phyloP scores from a whole-genome alignment of 2,888 invertebrate genomes.

The Sabatieria punctata region DNA sequence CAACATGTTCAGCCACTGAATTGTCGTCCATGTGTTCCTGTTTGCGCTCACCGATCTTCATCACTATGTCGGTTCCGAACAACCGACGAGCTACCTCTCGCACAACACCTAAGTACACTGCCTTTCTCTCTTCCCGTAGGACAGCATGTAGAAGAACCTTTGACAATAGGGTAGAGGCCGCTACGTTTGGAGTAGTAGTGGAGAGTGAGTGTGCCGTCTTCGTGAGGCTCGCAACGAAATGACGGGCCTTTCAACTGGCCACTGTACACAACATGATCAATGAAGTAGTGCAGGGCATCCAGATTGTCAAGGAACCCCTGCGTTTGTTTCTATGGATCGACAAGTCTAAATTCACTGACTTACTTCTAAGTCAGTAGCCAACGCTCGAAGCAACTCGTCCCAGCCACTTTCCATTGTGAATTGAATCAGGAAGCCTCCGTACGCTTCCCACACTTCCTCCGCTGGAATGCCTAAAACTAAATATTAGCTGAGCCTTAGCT shows the following conservation, averaged over 20 bases:
- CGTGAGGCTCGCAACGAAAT: constrained; percentile 70
- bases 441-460: constrained; percentile 30
- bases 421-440: constrained; percentile 26
- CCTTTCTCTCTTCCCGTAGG: too few species aligned
- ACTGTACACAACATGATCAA: constrained; percentile 26
- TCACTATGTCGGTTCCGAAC: constrained; percentile 77
- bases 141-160: constrained; percentile 15
- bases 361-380: constrained; percentile 26
- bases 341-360: not conserved
- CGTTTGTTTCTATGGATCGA: too few species aligned
- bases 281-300: constrained; percentile 59
- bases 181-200: constrained; percentile 92
- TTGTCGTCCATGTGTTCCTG: constrained; percentile 68
- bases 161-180: constrained; percentile 82
- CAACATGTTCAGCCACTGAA: constrained; percentile 25
- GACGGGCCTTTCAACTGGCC: constrained; percentile 46
- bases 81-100: constrained; percentile 87
- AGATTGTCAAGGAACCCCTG: constrained; percentile 78
- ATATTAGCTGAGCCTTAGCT: not conserved
- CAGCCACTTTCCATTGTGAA: constrained; percentile 20
- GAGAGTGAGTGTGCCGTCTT: constrained; percentile 68
- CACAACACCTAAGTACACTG: constrained; percentile 68
- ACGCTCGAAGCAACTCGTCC: constrained; percentile 25
- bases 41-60: constrained; percentile 61
- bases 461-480: constrained; percentile 18